Evolutionary conservation across 2,797 vertebrate species (phyloP), one percentile per base, ranked within the genome.

Genomic region (Halcyon badia): DNA sequence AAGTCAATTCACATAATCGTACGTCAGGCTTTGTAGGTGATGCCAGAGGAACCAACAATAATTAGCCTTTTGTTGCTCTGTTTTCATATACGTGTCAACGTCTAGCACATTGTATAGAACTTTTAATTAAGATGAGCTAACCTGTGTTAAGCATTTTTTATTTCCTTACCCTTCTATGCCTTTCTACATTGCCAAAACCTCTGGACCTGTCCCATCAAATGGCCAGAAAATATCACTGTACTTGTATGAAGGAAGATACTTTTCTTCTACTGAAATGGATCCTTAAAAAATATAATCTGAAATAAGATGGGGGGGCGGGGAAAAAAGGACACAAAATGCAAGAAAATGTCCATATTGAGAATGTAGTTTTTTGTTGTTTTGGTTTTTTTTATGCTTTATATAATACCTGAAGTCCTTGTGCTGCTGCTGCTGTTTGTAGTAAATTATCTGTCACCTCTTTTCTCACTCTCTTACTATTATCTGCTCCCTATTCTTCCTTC

Each of bases 391-490:
- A 1, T 18, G 44, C 79, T 90, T 61, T 83, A 6, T 58, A 5
- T 6, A 7, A 46, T 56, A 24, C 51, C 83, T 49, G 35, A 1
- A 90, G 60, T 56, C 48, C 78, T 54, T 28, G 83, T 73, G 57
- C 68, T 88, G 49, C 60, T 89, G 60, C 58, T 58, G 71, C 86
- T 94, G 83, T 57, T 94, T 26, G 28, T 57, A 60, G 60, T 44
- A 61, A 94, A 92, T 96, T 94, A 71, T 52, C 7, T n/a, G 10
- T 71, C 87, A 64, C 78, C 69, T 71, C 41, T 85, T 51, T 16
- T 5, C 89, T 82, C 60, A 56, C 66, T 94, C 66, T 37, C 48
- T 62, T 70, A 28, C 78, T 80, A 65, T 90, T 71, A 83, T 57
- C 60, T 64, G 64, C 33, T 76, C 33, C 46, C 90, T 83, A 31